These are phyloP conservation scores for Clarias platycephalus DNA, from an alignment of 2,797 vertebrate genomes.

Conservation along the genomic window DNA sequence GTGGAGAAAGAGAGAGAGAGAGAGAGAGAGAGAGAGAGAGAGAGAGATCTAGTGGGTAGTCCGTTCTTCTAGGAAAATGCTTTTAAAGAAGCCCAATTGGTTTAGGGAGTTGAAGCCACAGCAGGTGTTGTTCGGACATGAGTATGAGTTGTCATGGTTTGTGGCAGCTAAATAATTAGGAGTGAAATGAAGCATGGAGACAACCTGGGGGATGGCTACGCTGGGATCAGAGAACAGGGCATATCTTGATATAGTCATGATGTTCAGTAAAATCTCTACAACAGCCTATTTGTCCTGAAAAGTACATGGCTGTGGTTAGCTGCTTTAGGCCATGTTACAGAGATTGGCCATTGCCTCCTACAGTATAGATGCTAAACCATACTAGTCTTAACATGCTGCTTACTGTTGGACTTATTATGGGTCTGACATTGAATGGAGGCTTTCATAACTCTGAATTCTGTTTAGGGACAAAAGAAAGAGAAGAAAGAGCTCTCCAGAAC, in stretches of 20 bases:
- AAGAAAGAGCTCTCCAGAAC: not conserved
- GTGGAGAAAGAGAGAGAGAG: not conserved
- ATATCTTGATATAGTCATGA: conserved; percentile 46
- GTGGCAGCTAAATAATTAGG: conserved; percentile 54
- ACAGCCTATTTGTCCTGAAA: conserved; percentile 26
- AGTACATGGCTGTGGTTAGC: conserved; percentile 20
- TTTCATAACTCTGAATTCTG: not conserved
- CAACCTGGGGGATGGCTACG: conserved; percentile 13
- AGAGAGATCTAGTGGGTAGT: conserved; percentile 23
- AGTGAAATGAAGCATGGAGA: conserved; percentile 42
- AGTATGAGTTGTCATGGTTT: conserved; percentile 38
- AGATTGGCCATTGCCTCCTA: conserved; percentile 35
- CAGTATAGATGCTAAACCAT: conserved; percentile 45
- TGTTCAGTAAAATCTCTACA: conserved; percentile 34
- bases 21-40: not conserved
- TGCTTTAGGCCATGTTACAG: conserved; percentile 45
- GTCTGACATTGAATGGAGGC: conserved; percentile 25
- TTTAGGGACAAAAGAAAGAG: not conserved
- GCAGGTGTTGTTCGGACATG: conserved; percentile 26
- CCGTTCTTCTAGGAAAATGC: conserved; percentile 28
- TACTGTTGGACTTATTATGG: conserved; percentile 39
- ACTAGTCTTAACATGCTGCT: conserved; percentile 39
- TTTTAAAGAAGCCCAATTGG: conserved; percentile 54
- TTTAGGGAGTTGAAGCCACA: conserved; percentile 34
- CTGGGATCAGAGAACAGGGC: conserved; percentile 25